phyloP scores from a whole-genome alignment of 2,797 vertebrate species.

The Cryptoblepharus egeriae region DNA sequence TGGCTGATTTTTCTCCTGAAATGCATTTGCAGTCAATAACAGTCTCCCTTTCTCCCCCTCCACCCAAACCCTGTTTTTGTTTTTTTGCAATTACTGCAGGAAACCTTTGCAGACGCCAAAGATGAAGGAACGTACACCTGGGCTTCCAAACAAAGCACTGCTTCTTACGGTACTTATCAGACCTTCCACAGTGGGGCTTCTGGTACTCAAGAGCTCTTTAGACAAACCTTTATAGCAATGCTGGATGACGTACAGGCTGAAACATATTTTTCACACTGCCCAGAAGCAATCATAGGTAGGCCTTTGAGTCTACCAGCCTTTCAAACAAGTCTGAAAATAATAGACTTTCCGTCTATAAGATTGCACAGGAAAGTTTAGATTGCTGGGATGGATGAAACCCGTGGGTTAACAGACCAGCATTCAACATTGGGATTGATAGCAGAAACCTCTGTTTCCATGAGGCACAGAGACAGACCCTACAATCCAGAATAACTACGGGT shows the following conservation, averaged over 20 bases:
- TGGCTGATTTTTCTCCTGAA: not conserved
- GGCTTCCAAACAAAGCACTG: not conserved
- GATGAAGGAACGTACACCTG: not conserved
- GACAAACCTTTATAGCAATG: not conserved
- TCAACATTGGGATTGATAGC: not conserved
- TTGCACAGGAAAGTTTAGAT: not conserved
- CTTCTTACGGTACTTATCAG: not conserved
- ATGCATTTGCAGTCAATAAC: not conserved
- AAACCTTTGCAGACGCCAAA: not conserved
- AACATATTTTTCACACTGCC: not conserved
- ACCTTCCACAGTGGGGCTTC: not conserved
- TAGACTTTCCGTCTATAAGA: not conserved
- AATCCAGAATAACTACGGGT: too few species aligned
- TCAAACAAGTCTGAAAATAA: not conserved
- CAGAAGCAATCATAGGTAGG: not conserved
- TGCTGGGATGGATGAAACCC: not conserved
- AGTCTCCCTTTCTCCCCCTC: not conserved
- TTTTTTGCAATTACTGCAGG: not conserved
- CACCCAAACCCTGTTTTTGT: too few species aligned
- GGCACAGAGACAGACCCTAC: too few species aligned
- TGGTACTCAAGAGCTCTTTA: not conserved
- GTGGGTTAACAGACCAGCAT: not conserved
- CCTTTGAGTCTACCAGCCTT: not conserved
- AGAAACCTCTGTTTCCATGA: not conserved
- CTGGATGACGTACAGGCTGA: not conserved